A percentile compares a stretch with the other conserved stretches of the same genome.
These are phyloP conservation scores for Stratiolaelaps scimitus DNA, from an alignment of 1,140 invertebrate species.

Conservation along the genomic window DNA sequence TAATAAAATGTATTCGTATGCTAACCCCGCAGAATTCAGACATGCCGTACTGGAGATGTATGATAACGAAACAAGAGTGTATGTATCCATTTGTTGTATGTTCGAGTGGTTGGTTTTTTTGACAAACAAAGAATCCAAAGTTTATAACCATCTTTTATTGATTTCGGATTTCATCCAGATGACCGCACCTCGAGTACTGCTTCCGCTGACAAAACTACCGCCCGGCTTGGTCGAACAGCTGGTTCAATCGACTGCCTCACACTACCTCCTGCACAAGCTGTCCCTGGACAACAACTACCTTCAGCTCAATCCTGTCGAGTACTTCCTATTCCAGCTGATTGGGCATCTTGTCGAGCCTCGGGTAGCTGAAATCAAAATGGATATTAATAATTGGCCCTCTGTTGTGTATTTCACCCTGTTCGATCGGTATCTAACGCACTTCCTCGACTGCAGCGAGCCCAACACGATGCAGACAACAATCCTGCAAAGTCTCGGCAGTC, in stretches of 20 bases:
- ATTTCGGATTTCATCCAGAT: too few species aligned
- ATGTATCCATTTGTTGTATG: too few species aligned
- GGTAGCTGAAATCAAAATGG: constrained; percentile 9
- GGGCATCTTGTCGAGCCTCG: constrained; percentile 1
- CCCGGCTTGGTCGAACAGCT: not conserved
- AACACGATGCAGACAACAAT: not conserved
- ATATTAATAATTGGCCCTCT: constrained; percentile 11
- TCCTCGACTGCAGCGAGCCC: constrained; percentile 12
- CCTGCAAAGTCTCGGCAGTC: not conserved
- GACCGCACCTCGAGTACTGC: constrained; percentile 3
- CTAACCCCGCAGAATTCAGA: too few species aligned
- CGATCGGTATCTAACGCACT: not conserved
- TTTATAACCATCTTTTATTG: too few species aligned
- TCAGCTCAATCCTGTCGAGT: constrained; percentile 14
- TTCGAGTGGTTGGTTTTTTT: too few species aligned
- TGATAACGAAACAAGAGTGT: too few species aligned
- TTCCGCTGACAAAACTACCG: constrained; percentile 3
- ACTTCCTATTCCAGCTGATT: constrained; percentile 15
- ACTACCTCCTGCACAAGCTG: not conserved
- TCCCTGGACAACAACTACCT: constrained; percentile 16
- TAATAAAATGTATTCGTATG: too few species aligned
- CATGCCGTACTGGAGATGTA: too few species aligned
- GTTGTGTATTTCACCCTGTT: constrained; percentile 22
- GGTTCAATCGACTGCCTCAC: constrained; percentile 8
- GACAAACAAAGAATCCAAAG: too few species aligned